Base-by-base conservation (phyloP, 2,888 invertebrate species). In the Parthenolecanium corni region DNA sequence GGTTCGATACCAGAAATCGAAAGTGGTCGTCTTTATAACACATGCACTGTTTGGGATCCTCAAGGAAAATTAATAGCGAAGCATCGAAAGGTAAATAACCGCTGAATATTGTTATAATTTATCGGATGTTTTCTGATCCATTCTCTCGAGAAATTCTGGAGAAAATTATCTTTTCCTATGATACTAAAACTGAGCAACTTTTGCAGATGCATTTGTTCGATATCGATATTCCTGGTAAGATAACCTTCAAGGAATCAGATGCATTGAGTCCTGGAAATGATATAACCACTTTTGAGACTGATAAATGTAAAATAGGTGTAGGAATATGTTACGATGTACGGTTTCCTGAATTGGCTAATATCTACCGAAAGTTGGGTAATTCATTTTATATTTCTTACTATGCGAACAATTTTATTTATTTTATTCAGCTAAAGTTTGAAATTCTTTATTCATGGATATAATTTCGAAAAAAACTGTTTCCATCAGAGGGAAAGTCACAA, bases 301-400 rank as follows among this genome's bases (percentile, higher is more conserved):
- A 82, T 61, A 80, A 80, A 0, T 79, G 82, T 65, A 87, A 83
- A 76, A 78, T 96, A 64, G 96, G 96, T 0, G 71, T 96, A 52
- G 96, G 93, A 2, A 90, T 96, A 70, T 97, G 96, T 72, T 96
- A 96, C 73, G 96, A 96, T 72, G 78, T 96, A 61, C 78, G 96
- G 20, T 97, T 96, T 74, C 83, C 86, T 65, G 93, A 95, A 76
- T 77, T 95, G 79, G 88, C 91, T 0, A 80, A 83, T 9, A 38
- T 71, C 4, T 71, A 69, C 56, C 65, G 69, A 51, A 70, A 71
- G 38, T 54, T 67, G 67, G 70, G 70, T 70, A 66, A 44, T 14
- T 25, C 25, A 23, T 12, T 18, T 44, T 5, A 1, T 51, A 16
- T 12, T 38, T 11, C 38, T 38, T n/a, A n/a, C n/a, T n/a, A n/a